Conservation (phyloP, 2,888 invertebrate species). For the Linnaemya vulpina region DNA sequence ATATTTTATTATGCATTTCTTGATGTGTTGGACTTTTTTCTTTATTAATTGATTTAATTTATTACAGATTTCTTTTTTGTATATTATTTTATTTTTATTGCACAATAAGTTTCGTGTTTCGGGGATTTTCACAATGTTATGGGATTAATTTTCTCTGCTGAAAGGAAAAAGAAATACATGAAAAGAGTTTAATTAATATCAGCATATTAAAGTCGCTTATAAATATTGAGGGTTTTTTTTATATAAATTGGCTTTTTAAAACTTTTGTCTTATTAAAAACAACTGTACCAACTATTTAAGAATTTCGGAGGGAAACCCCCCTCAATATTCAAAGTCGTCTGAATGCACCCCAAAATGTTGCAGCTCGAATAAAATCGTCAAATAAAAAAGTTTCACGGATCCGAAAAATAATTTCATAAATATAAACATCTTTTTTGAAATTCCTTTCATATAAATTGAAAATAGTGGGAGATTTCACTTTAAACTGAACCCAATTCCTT, state of each 20-base stretch:
- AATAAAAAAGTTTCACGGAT: no score
- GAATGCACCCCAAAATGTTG: no score
- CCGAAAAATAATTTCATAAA: no score
- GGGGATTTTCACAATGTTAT: not conserved
- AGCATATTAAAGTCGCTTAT: not conserved
- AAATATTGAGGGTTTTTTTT: not conserved
- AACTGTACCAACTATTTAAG: no score
- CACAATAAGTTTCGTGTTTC: not conserved
- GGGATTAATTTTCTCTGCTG: conserved; percentile 9
- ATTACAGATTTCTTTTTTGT: not conserved
- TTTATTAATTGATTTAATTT: conserved; percentile 38
- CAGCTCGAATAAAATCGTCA: no score
- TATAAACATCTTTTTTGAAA: no score
- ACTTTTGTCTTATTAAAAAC: no score
- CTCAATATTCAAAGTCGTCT: no score
- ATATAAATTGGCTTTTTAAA: not conserved
- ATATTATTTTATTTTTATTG: not conserved
- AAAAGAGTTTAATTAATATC: not conserved
- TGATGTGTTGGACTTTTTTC: not conserved
- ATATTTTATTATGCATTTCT: conserved; percentile 66
- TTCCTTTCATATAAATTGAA: not conserved
- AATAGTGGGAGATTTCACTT: not conserved
- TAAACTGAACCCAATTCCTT: not conserved
- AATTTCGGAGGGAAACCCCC: no score
- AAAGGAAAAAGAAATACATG: conserved; percentile 1